phyloP scores from a whole-genome alignment of 2,113 vertebrate species.

The Rousettus leschenaultii region DNA sequence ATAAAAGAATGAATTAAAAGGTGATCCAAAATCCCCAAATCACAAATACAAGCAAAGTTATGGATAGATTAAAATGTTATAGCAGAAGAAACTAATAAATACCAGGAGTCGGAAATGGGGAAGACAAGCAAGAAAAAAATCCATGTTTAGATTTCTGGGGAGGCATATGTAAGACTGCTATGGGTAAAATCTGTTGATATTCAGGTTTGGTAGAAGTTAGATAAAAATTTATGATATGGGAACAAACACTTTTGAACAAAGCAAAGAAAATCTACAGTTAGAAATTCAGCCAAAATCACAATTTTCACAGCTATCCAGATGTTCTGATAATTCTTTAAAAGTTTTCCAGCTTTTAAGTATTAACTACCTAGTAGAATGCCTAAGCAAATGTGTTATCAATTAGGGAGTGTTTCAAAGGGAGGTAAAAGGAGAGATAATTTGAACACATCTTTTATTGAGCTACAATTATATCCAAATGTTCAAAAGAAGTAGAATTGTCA shows the following conservation, averaged over 20 bases:
- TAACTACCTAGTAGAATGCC: neutral
- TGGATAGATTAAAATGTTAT: neutral
- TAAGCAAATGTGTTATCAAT: neutral
- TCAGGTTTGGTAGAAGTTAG: neutral
- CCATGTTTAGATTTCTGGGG: neutral
- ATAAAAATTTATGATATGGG: neutral
- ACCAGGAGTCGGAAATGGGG: neutral
- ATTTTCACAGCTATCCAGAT: neutral
- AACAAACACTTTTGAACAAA: neutral
- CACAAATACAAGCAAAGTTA: neutral
- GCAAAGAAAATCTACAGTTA: neutral
- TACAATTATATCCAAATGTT: neutral
- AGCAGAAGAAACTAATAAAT: neutral
- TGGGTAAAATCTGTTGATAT: neutral
- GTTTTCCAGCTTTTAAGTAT: neutral
- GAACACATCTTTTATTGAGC: neutral
- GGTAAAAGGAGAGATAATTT: neutral
- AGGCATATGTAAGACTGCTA: neutral
- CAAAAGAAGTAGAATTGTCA: neutral
- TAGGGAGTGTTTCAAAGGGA: neutral
- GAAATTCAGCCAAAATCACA: neutral
- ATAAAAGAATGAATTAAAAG: neutral
- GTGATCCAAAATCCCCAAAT: neutral
- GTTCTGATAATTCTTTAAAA: conserved; percentile 17
- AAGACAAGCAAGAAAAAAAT: neutral